Conservation (phyloP, 2,888 invertebrate species). For the Drosophila melanocephala region DNA sequence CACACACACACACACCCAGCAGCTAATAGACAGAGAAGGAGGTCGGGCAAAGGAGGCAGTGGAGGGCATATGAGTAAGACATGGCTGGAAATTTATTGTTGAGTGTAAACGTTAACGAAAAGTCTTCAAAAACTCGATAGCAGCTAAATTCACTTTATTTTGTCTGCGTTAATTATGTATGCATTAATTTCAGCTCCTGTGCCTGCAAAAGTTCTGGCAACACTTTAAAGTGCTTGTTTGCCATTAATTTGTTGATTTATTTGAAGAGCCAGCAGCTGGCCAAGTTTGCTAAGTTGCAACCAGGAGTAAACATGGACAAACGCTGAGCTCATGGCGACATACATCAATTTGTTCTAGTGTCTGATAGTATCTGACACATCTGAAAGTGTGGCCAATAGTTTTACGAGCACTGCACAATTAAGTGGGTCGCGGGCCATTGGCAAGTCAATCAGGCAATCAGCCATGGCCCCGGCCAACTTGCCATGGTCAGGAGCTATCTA, state of each 20-base stretch:
- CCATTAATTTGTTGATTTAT: not conserved
- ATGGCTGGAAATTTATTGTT: conserved; percentile 34
- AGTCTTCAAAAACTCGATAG: conserved; percentile 8
- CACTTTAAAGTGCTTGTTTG: conserved; percentile 8
- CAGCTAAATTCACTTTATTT: conserved; percentile 33
- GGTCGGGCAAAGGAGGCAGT: not conserved
- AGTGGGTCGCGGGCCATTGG: conserved; percentile 60
- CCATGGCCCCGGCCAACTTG: conserved; percentile 38
- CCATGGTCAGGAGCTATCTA: not conserved
- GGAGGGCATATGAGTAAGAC: conserved; percentile 9
- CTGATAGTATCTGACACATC: conserved; percentile 1
- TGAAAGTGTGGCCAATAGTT: conserved; percentile 44
- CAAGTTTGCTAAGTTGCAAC: not conserved
- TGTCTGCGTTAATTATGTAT: conserved; percentile 16
- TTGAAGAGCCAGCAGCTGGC: conserved; percentile 14
- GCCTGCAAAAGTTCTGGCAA: not conserved
- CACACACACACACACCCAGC: not conserved
- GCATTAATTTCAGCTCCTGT: conserved; percentile 4
- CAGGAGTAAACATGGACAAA: not conserved
- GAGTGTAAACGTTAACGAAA: not conserved
- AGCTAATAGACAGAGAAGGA: not conserved
- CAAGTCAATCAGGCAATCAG: conserved; percentile 75
- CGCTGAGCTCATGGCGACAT: conserved; percentile 3
- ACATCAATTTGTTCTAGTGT: conserved; percentile 6
- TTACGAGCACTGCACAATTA: conserved; percentile 58